Percentiles rank a stretch among this genome's conserved stretches.
Evolutionary conservation across 2,113 vertebrate species (phyloP).

Genomic region (Thunnus maccoyii): DNA sequence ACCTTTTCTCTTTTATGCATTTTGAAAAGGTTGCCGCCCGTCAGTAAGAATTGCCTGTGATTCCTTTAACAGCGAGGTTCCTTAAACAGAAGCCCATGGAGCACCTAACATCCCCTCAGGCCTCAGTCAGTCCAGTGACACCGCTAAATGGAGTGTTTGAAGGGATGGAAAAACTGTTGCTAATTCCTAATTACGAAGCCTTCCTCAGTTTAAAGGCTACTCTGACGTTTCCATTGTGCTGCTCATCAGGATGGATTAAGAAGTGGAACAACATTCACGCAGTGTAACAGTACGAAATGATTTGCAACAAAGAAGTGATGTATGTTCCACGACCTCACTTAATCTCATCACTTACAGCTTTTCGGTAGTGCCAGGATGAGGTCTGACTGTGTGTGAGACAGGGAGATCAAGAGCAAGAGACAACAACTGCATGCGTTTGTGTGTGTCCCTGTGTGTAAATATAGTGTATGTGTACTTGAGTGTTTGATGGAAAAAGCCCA

Average conservation of each 20-base stretch:
- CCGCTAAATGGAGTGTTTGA: constrained; percentile 17
- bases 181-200: constrained; percentile 54
- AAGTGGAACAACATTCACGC: constrained; percentile 37
- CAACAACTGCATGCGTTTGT: constrained; percentile 28
- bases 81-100: constrained; percentile 43
- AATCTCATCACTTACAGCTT: constrained; percentile 48
- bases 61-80: constrained; percentile 19
- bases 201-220: constrained; percentile 38
- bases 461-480: constrained; percentile 20
- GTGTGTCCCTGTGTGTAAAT: constrained; percentile 14
- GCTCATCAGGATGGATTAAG: constrained; percentile 58
- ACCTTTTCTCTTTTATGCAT: not conserved
- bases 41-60: constrained; percentile 5
- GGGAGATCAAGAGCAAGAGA: constrained; percentile 16
- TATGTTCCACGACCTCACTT: constrained; percentile 48
- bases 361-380: constrained; percentile 20
- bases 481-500: constrained; percentile 65
- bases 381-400: constrained; percentile 22
- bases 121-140: not conserved
- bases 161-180: constrained; percentile 50
- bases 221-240: constrained; percentile 48
- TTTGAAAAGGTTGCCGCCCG: not conserved
- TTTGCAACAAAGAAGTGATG: constrained; percentile 49
- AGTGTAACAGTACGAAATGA: constrained; percentile 52
- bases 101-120: constrained; percentile 7